phyloP scores from a whole-genome alignment of 2,797 vertebrate genomes.

The Poecilia wingei region DNA sequence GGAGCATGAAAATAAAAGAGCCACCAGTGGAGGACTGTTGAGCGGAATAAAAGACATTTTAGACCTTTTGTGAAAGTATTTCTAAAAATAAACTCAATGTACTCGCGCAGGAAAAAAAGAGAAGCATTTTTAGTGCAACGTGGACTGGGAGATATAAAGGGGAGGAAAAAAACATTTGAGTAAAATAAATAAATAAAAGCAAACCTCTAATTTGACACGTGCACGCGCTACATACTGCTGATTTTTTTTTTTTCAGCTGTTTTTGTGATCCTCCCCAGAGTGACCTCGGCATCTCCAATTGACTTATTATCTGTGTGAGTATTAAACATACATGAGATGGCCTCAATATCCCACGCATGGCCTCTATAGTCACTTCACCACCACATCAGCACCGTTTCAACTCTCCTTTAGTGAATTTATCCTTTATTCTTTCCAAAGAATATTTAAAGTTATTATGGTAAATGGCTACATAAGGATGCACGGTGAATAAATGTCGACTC shows the following conservation, averaged over 20 bases:
- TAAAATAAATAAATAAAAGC: conserved; percentile 8
- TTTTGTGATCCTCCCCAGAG: conserved; percentile 58
- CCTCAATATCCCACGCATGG: conserved; percentile 66
- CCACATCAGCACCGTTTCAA: conserved; percentile 26
- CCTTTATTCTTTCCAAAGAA: conserved; percentile 46
- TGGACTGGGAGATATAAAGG: conserved; percentile 10
- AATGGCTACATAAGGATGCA: conserved; percentile 67
- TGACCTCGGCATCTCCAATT: conserved; percentile 64
- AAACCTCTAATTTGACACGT: conserved; percentile 30
- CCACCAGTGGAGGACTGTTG: conserved; percentile 51
- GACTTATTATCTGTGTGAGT: conserved; percentile 58
- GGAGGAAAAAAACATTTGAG: neutral
- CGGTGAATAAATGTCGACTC: conserved; percentile 64
- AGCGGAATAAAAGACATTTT: conserved; percentile 34
- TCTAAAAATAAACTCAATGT: conserved; percentile 31
- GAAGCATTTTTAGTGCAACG: conserved; percentile 33
- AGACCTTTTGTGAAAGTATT: conserved; percentile 28
- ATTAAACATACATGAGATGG: conserved; percentile 79
- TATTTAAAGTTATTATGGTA: conserved; percentile 75
- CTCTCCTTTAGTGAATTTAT: conserved; percentile 26
- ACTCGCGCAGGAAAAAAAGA: conserved; percentile 19
- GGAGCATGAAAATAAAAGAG: conserved; percentile 71
- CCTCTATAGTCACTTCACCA: conserved; percentile 48
- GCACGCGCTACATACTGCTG: conserved; percentile 13
- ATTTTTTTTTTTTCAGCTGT: conserved; percentile 20